Percentiles rank a stretch among this genome's conserved stretches.
Conservation (phyloP, 2,113 vertebrate species). For the Anthoscopus minutus region DNA sequence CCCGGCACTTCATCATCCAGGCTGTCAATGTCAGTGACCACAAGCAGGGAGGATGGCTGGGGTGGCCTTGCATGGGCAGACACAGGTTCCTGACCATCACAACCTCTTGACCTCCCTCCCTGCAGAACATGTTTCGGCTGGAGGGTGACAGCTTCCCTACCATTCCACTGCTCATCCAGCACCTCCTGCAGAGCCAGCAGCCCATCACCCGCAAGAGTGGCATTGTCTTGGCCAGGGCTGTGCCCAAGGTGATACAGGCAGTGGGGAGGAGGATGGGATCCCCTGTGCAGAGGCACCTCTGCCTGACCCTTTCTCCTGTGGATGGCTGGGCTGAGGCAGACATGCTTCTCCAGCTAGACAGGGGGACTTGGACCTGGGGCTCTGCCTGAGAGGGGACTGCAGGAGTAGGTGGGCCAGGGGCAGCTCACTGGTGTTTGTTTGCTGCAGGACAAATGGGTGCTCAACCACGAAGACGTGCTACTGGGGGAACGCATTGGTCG, state of each 20-base stretch:
- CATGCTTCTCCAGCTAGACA: background rate
- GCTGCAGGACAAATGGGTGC: constrained; percentile 91
- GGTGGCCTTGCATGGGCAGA: background rate
- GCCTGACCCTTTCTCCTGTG: background rate
- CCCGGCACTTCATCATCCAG: constrained; percentile 94
- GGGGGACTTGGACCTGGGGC: background rate
- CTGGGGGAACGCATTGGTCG: constrained; percentile 88
- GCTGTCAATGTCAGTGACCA: constrained; percentile 74
- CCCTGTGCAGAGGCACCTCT: rapidly evolving
- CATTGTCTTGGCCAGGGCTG: constrained; percentile 74
- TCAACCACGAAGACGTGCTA: constrained; percentile 89
- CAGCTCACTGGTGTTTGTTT: background rate
- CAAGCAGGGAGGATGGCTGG: background rate
- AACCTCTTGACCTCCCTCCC: background rate
- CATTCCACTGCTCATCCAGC: constrained; percentile 83
- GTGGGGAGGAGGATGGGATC: background rate
- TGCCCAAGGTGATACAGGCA: constrained; percentile 75
- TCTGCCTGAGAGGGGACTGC: background rate
- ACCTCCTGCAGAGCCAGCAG: constrained; percentile 77
- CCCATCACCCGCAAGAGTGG: constrained; percentile 84
- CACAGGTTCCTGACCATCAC: background rate
- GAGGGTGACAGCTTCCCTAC: constrained; percentile 87
- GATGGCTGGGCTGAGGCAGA: background rate
- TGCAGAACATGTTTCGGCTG: constrained; percentile 85
- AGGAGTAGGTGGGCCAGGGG: background rate